Evolutionary conservation across 2,113 vertebrate genomes (phyloP).

Genomic region (Pelecanoides urinatrix): DNA sequence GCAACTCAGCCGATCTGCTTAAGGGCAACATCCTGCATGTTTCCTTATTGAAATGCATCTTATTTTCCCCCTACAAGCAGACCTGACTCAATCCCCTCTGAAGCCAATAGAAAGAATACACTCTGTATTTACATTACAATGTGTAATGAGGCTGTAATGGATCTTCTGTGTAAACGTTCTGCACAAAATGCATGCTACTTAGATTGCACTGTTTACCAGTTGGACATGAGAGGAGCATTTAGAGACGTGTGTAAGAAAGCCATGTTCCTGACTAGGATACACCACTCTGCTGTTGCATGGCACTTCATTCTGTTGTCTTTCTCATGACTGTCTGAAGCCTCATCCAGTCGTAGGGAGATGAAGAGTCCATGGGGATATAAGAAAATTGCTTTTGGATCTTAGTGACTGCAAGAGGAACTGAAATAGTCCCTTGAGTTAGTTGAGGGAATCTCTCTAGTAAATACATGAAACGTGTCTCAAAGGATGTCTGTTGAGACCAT

Average conservation of each 20-base stretch:
- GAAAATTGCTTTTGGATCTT: not conserved
- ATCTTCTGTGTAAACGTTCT: not conserved
- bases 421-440: not conserved
- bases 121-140: not conserved
- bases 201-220: not conserved
- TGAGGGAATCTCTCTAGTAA: not conserved
- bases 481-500: not conserved
- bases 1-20: not conserved
- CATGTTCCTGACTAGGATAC: not conserved
- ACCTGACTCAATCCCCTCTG: not conserved
- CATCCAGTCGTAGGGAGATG: not conserved
- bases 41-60: not conserved
- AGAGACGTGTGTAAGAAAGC: not conserved
- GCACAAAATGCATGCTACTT: not conserved
- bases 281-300: not conserved
- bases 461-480: not conserved
- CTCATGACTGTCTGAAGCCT: not conserved
- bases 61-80: not conserved
- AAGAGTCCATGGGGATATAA: not conserved
- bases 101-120: not conserved
- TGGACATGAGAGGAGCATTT: not conserved
- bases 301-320: not conserved
- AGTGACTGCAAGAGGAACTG: not conserved
- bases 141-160: not conserved
- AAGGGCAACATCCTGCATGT: not conserved